These are phyloP conservation scores for Cephalotes varians DNA, from an alignment of 2,888 invertebrate genomes.

Conservation along the genomic window DNA sequence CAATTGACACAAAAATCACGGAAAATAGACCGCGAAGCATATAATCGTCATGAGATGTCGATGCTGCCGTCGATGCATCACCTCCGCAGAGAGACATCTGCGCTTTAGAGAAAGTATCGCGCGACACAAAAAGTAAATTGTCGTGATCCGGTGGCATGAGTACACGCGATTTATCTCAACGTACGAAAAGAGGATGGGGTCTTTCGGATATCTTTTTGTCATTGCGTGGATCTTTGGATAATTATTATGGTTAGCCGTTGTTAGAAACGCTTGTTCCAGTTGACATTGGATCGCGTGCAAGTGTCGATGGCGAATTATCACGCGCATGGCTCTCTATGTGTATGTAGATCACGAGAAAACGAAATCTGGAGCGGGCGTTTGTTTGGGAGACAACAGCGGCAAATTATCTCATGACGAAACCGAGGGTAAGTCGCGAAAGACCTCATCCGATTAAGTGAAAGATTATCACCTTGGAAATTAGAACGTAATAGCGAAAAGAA, in stretches of 20 bases:
- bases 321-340: conserved; percentile 18
- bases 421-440: conserved; percentile 23
- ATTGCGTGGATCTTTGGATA: not conserved
- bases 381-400: conserved; percentile 13
- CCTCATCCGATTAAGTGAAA: conserved; percentile 4
- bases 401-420: conserved; percentile 28
- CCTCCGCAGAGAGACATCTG: conserved; percentile 25
- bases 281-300: conserved; percentile 16
- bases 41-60: conserved; percentile 55
- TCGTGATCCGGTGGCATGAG: conserved; percentile 63
- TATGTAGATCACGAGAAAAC: conserved; percentile 48
- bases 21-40: conserved; percentile 64
- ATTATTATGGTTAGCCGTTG: conserved; percentile 20
- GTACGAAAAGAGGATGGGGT: conserved; percentile 21
- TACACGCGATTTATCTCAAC: conserved; percentile 55
- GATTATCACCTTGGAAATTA: conserved; percentile 11
- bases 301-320: conserved; percentile 7
- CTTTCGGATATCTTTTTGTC: conserved; percentile 20
- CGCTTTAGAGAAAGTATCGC: conserved; percentile 70
- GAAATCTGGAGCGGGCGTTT: conserved; percentile 49
- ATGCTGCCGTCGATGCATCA: conserved; percentile 51
- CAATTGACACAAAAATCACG: conserved; percentile 50
- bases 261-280: conserved; percentile 32
- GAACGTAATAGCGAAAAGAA: conserved; percentile 15
- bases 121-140: conserved; percentile 74